Conservation (phyloP, 2,888 invertebrate genomes). For the Drosophila cyrtoloma region DNA sequence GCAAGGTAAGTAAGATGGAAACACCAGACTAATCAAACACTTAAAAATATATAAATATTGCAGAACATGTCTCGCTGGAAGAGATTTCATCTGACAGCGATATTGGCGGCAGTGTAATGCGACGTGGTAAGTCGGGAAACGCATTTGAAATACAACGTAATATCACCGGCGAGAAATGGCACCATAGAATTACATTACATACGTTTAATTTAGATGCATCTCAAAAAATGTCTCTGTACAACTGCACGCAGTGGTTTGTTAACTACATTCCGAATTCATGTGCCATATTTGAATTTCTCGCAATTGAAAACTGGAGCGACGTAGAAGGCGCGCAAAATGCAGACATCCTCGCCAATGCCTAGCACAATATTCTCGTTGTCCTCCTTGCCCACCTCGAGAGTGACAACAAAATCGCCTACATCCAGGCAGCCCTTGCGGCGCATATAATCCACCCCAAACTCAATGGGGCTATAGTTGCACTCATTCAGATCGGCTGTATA, state of each 20-base stretch:
- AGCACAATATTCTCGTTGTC: constrained; percentile 68
- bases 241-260: constrained; percentile 33
- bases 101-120: constrained; percentile 66
- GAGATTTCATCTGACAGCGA: constrained; percentile 87
- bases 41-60: constrained; percentile 7
- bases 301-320: constrained; percentile 71
- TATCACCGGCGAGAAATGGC: background rate
- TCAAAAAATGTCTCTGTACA: constrained; percentile 34
- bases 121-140: constrained; percentile 53
- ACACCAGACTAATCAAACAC: background rate
- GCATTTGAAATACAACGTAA: background rate
- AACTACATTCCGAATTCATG: constrained; percentile 13
- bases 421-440: constrained; percentile 71
- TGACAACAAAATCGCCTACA: constrained; percentile 83
- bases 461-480: constrained; percentile 66
- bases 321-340: constrained; percentile 82
- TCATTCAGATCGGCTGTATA: constrained; percentile 73
- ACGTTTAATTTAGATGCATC: constrained; percentile 51
- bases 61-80: constrained; percentile 88
- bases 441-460: constrained; percentile 81
- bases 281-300: constrained; percentile 75
- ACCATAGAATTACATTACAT: constrained; percentile 1
- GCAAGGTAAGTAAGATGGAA: constrained; percentile 68
- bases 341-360: constrained; percentile 74
- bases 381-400: constrained; percentile 75